Percentiles rank a stretch among this genome's conserved stretches.
phyloP scores from a whole-genome alignment of 2,113 vertebrate species.

The Prolemur simus region DNA sequence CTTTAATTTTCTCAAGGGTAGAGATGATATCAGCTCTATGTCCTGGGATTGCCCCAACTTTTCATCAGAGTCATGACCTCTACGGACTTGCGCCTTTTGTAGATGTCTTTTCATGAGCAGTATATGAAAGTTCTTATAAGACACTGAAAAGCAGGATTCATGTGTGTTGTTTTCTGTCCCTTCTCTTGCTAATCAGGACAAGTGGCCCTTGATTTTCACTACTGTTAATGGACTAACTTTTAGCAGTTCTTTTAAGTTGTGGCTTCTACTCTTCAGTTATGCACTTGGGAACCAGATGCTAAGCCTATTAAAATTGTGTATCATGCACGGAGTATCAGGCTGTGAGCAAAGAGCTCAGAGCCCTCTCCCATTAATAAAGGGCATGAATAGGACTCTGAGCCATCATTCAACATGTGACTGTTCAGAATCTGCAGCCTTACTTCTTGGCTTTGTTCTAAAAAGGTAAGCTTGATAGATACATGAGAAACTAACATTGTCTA shows the following conservation, averaged over 20 bases:
- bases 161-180: neutral
- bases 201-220: neutral
- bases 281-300: neutral
- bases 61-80: neutral
- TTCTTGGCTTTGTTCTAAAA: slow-evolving; percentile 42
- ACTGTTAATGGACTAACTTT: neutral
- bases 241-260: neutral
- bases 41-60: neutral
- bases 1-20: neutral
- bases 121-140: neutral
- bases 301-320: neutral
- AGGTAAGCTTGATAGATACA: neutral
- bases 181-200: neutral
- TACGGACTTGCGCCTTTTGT: neutral
- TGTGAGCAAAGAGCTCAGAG: neutral
- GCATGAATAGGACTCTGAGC: neutral
- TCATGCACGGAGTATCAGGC: neutral
- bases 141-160: neutral
- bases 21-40: neutral
- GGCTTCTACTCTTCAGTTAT: neutral
- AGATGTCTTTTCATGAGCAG: neutral
- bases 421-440: neutral
- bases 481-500: neutral
- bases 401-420: neutral
- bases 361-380: neutral